Conservation (phyloP, 2,888 invertebrate genomes). For the Crepidodera aurea region DNA sequence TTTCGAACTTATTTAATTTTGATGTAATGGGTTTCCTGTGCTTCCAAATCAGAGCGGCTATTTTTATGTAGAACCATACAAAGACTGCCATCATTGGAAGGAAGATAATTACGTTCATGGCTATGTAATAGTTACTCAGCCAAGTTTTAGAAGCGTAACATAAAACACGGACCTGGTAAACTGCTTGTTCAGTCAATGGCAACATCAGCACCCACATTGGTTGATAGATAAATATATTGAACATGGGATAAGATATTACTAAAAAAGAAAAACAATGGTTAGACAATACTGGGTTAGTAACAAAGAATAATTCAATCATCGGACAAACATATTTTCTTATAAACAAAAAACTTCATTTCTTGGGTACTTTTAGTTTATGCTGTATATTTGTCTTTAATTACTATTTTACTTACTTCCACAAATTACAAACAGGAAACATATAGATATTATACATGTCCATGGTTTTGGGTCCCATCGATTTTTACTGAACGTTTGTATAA, state of each 20-base stretch:
- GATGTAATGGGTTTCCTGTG: constrained; percentile 57
- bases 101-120: constrained; percentile 59
- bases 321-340: no score
- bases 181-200: constrained; percentile 23
- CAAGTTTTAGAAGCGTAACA: constrained; percentile 50
- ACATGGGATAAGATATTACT: constrained; percentile 61
- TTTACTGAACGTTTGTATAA: constrained; percentile 59
- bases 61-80: constrained; percentile 63
- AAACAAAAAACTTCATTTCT: no score
- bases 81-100: constrained; percentile 63
- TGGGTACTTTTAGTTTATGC: no score
- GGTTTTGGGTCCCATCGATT: constrained; percentile 61
- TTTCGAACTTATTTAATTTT: constrained; percentile 39
- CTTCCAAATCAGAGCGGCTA: constrained; percentile 64
- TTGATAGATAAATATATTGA: constrained; percentile 55
- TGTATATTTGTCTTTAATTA: no score
- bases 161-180: constrained; percentile 48
- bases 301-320: no score
- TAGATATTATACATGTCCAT: constrained; percentile 54
- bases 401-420: constrained; percentile 57
- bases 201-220: constrained; percentile 50
- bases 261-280: constrained; percentile 38
- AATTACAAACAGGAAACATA: constrained; percentile 58
- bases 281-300: no score
- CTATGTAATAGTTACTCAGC: constrained; percentile 50